Percentiles rank a stretch among this genome's conserved stretches.
phyloP scores from a whole-genome alignment of 2,888 invertebrate species.

The Hypsopygia costalis region DNA sequence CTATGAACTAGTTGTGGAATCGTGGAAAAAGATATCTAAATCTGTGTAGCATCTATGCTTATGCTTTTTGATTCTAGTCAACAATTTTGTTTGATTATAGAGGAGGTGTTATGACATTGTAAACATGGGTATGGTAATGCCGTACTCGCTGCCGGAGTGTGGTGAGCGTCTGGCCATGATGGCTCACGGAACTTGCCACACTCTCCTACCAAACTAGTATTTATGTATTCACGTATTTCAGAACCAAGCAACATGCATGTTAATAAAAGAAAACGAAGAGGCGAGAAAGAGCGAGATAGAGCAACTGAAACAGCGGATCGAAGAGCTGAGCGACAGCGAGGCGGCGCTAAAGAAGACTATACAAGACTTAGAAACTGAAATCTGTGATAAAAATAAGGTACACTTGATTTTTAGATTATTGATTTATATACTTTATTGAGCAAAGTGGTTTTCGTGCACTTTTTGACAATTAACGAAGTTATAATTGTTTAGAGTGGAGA shows the following conservation, averaged over 20 bases:
- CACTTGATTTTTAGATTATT: neutral
- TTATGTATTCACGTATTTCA: slow-evolving; percentile 36
- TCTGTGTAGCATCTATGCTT: accelerated
- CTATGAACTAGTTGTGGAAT: neutral
- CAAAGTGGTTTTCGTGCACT: no score
- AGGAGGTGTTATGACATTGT: slow-evolving; percentile 28
- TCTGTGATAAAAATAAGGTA: slow-evolving; percentile 83
- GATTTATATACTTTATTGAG: no score
- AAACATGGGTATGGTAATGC: slow-evolving; percentile 36
- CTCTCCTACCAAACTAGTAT: slow-evolving; percentile 76
- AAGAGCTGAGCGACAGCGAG: slow-evolving; percentile 72
- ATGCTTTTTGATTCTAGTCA: no score
- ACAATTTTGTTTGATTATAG: slow-evolving; percentile 20
- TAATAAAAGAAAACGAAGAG: slow-evolving; percentile 66
- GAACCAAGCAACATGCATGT: slow-evolving; percentile 72
- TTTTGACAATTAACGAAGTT: no score
- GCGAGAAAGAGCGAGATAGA: slow-evolving; percentile 49
- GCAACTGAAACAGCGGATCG: slow-evolving; percentile 55
- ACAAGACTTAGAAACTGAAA: slow-evolving; percentile 78
- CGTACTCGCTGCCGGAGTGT: slow-evolving; percentile 72
- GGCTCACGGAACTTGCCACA: slow-evolving; percentile 78
- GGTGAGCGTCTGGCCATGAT: slow-evolving; percentile 78
- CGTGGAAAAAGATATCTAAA: neutral
- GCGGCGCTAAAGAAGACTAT: slow-evolving; percentile 54
- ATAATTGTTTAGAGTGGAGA: no score